Percentiles rank a stretch among this genome's conserved stretches.
Evolutionary conservation across 2,113 vertebrate genomes (phyloP).

Genomic region (Gymnocephalus cernua): DNA sequence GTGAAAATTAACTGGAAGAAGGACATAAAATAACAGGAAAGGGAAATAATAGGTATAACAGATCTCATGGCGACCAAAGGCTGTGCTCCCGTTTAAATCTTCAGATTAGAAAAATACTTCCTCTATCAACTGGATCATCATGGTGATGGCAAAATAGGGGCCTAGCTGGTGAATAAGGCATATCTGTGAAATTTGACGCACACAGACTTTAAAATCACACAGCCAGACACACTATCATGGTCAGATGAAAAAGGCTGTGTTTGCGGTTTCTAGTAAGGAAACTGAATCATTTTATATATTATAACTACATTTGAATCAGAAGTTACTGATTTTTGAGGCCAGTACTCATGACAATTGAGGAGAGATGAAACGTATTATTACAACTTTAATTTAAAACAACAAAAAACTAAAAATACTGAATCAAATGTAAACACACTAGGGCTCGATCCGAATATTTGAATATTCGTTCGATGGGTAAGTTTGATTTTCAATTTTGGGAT

Average conservation of each 20-base stretch:
- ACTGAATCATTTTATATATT: not conserved
- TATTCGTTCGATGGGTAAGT: no score
- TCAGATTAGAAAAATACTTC: constrained; percentile 43
- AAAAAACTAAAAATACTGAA: not conserved
- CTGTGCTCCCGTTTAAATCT: constrained; percentile 27
- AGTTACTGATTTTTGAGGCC: not conserved
- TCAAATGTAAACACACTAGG: not conserved
- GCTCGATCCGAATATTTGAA: no score
- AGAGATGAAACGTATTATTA: not conserved
- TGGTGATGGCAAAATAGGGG: constrained; percentile 36
- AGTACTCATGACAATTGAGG: not conserved
- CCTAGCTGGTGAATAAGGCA: constrained; percentile 1
- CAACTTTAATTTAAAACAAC: no score
- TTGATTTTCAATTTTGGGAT: no score
- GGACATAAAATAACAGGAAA: constrained; percentile 13
- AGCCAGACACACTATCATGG: not conserved
- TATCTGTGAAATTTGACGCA: not conserved
- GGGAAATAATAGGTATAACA: constrained; percentile 14
- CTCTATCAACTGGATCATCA: constrained; percentile 27
- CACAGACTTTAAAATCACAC: constrained; percentile 8
- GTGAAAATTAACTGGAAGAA: constrained; percentile 16
- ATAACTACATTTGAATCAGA: not conserved
- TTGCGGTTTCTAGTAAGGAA: not conserved
- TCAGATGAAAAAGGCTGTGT: not conserved
- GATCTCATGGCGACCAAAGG: constrained; percentile 24